Evolutionary conservation across 2,888 invertebrate genomes (phyloP), one percentile per base, ranked within the genome.

Genomic region (Notodonta ziczac): DNA sequence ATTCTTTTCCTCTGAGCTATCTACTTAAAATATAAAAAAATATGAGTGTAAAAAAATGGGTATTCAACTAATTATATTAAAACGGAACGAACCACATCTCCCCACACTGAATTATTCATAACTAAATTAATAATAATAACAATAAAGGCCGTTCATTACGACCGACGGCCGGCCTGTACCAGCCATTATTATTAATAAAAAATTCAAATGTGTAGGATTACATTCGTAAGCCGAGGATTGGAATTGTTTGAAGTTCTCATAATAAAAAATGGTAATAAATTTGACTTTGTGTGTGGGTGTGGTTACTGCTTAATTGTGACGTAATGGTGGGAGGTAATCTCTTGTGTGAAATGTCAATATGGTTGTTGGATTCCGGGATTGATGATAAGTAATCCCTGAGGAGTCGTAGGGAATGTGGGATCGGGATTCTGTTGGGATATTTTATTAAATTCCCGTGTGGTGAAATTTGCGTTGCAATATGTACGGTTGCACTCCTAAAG

Each of bases 181-280:
- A 81, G 73, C 72, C 72, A 74, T 65, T 75, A 90, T 89, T 91
- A 90, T 89, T 91, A 92, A 92, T 92, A 93, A 93, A 93, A 92
- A 91, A 91, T 87, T 91, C 88, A 89, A 92, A 91, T 91, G 85
- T 79, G 72, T 67, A 77, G 87, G 80, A 73, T 88, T 91, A 91
- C 90, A 83, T 51, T 68, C 77, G 87, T 93, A 92, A 91, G 83
- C 85, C 77, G 58, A 56, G 80, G 88, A 84, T 87, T 86, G 76
- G 71, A 77, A 79, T 79, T 93, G 89, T 92, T 93, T 93, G 88
- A 80, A 78, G 81, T 90, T 91, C 90, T 85, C 90, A 88, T 87
- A 85, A 83, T 85, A 78, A 80, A 82, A 78, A 78, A 74, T 67
- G 72, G 68, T 73, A 70, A 77, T 78, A 74, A 76, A 73, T 80